Conservation (phyloP, 2,113 vertebrate species). For the Gallinago undulata region DNA sequence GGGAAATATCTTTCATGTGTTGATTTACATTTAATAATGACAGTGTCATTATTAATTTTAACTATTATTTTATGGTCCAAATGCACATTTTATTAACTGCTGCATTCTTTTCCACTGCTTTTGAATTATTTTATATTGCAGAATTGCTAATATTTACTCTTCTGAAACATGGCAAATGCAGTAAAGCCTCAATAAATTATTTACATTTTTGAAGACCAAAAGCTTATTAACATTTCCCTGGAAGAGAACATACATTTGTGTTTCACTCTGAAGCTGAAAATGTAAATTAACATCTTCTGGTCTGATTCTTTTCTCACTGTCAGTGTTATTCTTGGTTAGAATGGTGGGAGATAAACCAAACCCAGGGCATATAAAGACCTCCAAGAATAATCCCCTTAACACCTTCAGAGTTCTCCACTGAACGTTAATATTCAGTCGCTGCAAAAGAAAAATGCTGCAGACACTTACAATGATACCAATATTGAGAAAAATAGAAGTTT, state of each 20-base stretch:
- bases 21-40: not conserved
- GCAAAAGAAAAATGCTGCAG: not conserved
- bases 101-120: not conserved
- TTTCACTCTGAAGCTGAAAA: not conserved
- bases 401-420: not conserved
- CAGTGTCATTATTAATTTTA: not conserved
- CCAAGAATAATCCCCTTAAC: not conserved
- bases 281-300: not conserved
- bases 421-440: not conserved
- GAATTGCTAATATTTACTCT: not conserved
- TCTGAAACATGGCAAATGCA: constrained; percentile 18
- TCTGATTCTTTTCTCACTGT: not conserved
- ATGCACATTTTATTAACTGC: not conserved
- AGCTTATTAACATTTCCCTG: constrained; percentile 46
- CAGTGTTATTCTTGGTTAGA: not conserved
- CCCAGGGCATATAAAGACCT: not conserved
- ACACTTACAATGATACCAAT: not conserved
- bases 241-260: not conserved
- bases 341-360: not conserved
- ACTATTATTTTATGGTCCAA: not conserved
- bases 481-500: not conserved
- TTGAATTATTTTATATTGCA: not conserved
- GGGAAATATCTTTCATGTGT: not conserved
- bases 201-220: constrained; percentile 53
- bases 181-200: constrained; percentile 18